Evolutionary conservation across 2,888 invertebrate species (phyloP).

Genomic region (Cylloceria caligata): DNA sequence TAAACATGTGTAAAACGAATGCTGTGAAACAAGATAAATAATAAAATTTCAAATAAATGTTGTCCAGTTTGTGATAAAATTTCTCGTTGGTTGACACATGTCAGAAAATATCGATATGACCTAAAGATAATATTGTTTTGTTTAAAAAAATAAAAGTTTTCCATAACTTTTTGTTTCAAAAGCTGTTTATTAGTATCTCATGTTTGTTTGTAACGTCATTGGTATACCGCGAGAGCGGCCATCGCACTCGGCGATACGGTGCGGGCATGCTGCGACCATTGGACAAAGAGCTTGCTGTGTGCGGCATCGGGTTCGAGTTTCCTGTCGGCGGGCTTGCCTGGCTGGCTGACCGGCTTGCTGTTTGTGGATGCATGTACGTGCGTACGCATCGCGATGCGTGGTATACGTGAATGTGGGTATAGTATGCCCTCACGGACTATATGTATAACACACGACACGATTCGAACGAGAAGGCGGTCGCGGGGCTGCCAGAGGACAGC

Average conservation of each 20-base stretch:
- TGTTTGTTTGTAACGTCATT: slow-evolving; percentile 30
- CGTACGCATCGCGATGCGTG: slow-evolving; percentile 59
- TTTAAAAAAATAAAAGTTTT: slow-evolving; percentile 7
- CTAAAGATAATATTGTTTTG: too few species aligned
- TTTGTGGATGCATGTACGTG: slow-evolving; percentile 42
- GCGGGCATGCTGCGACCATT: slow-evolving; percentile 57
- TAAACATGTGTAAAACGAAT: background rate
- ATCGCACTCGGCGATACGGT: slow-evolving; percentile 55
- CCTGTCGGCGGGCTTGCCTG: slow-evolving; percentile 55
- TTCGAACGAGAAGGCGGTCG: slow-evolving; percentile 40
- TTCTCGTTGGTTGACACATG: background rate
- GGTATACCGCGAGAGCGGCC: slow-evolving; percentile 61
- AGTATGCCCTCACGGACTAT: background rate
- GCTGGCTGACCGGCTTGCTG: slow-evolving; percentile 20
- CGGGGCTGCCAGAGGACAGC: slow-evolving; percentile 20
- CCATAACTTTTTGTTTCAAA: background rate
- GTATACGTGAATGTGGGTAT: slow-evolving; percentile 8
- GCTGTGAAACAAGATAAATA: background rate
- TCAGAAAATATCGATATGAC: background rate
- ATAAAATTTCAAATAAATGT: background rate
- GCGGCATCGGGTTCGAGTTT: slow-evolving; percentile 58
- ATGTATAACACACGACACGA: slow-evolving; percentile 1
- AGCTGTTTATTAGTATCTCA: background rate
- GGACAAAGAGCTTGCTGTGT: slow-evolving; percentile 57
- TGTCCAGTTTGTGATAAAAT: background rate